phyloP scores from a whole-genome alignment of 2,113 vertebrate genomes.

The Coregonus clupeaformis region DNA sequence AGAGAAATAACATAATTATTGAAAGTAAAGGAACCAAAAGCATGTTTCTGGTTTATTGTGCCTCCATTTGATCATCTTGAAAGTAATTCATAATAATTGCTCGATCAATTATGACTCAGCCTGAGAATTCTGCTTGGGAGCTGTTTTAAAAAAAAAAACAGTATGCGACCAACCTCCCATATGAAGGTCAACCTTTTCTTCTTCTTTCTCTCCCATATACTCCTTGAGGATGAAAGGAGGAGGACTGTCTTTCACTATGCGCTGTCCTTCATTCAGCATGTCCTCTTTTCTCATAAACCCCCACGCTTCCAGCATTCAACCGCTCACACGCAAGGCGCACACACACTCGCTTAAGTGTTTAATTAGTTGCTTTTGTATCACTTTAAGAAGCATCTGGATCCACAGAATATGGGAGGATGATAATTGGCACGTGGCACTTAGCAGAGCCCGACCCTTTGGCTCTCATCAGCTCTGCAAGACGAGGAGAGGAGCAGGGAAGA shows the following conservation, averaged over 20 bases:
- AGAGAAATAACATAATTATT: too few relatives aligned
- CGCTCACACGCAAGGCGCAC: conserved; percentile 11
- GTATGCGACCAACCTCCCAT: background rate
- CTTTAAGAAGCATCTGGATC: conserved; percentile 28
- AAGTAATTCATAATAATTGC: conserved; percentile 24
- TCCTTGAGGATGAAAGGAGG: too few relatives aligned
- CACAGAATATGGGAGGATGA: conserved; percentile 12
- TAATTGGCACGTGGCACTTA: conserved; percentile 33
- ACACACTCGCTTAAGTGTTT: conserved; percentile 28
- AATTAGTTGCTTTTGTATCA: conserved; percentile 48
- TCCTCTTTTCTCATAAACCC: conserved; percentile 1
- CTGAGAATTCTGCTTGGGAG: too few relatives aligned
- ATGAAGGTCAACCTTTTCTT: background rate
- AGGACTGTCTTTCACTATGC: conserved; percentile 11
- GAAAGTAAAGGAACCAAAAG: background rate
- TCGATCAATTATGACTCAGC: conserved; percentile 15
- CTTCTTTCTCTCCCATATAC: background rate
- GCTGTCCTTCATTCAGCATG: conserved; percentile 19
- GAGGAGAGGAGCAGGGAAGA: background rate
- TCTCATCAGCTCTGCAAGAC: background rate
- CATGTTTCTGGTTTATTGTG: background rate
- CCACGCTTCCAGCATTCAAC: conserved; percentile 25
- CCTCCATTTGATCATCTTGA: conserved; percentile 13
- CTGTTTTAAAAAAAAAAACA: too few relatives aligned
- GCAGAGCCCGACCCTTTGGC: background rate